Conservation (phyloP, 2,888 invertebrate species). For the Meloe dianella region DNA sequence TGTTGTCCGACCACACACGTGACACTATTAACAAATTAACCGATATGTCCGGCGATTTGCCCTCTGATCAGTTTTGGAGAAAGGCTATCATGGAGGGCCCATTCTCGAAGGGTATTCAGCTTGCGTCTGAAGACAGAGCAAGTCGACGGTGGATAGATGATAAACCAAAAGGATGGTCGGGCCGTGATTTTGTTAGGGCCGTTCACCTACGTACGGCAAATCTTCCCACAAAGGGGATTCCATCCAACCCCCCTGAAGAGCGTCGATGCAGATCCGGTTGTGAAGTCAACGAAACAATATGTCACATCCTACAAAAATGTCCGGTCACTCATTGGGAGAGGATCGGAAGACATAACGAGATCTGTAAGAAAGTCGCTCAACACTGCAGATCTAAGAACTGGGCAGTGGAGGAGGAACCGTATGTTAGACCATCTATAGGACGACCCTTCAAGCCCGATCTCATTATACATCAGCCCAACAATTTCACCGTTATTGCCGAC, state of each 20-base stretch:
- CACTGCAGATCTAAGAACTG: slow-evolving; percentile 29
- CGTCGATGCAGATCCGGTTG: slow-evolving; percentile 17
- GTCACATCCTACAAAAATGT: slow-evolving; percentile 31
- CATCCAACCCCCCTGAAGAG: slow-evolving; percentile 17
- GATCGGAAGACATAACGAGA: slow-evolving; percentile 34
- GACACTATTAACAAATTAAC: slow-evolving; percentile 3
- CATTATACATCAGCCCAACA: slow-evolving; percentile 5
- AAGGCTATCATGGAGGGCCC: slow-evolving; percentile 16
- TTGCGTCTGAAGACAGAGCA: slow-evolving; percentile 27
- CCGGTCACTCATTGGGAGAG: slow-evolving; percentile 25
- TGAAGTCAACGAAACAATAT: neutral
- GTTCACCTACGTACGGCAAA: slow-evolving; percentile 26
- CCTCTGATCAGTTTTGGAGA: slow-evolving; percentile 20
- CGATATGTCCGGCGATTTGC: slow-evolving; percentile 18
- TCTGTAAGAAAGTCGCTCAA: slow-evolving; percentile 26
- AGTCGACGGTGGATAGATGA: slow-evolving; percentile 22
- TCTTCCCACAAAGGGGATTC: slow-evolving; percentile 21
- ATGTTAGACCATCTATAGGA: slow-evolving; percentile 34
- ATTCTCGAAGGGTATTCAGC: slow-evolving; percentile 25
- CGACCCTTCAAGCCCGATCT: slow-evolving; percentile 37
- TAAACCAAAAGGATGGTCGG: slow-evolving; percentile 38
- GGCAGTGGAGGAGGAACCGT: slow-evolving; percentile 37
- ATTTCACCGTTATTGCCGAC: neutral
- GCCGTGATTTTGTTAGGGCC: slow-evolving; percentile 38
- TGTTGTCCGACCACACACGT: slow-evolving; percentile 22